Base-by-base conservation (phyloP, 1,140 invertebrate genomes). In the Himalopsyche phryganea region DNA sequence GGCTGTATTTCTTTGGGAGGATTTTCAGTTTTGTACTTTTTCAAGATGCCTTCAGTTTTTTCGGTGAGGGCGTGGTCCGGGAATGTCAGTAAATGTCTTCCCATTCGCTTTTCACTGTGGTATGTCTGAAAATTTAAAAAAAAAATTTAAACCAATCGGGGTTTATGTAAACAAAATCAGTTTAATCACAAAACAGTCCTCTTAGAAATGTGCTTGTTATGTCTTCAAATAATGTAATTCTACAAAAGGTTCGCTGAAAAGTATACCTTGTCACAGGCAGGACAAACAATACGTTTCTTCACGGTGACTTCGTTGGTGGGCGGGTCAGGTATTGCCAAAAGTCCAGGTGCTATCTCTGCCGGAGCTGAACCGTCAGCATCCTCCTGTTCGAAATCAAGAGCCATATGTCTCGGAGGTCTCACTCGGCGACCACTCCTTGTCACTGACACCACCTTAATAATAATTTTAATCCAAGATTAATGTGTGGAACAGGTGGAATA, bases 51-150 rank as follows among this genome's bases (percentile, higher is more conserved):
- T 14, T 6, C 17, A 11, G 42, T 45, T 47, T 55, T 61, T 10
- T 35, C 10, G 11, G 49, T 65, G 9, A 51, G 54, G 10, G 54
- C 59, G 17, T 65, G 62, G 47, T 57, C 55, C 1, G 62, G 58
- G 40, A 49, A 51, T 20, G 45, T 36, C 10, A 45, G 1, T 5
- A 61, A 42, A 23, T 65, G 62, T 14, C 46, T 14, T 5, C 36
- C 62, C 33, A 65, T 54, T 47, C 58, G 42, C 41, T 58, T 61
- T 32, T 20, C 17, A 32, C 54, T 38, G 13, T 44, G 49, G 54
- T 61, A 65, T 6, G 33, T 23, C 62, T 65, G 40, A 17, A 47
- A 63, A 38, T 33, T 15, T 6, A 51, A 50, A 36, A n/a, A n/a
- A n/a, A n/a, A n/a, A n/a, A n/a, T n/a, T n/a, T n/a, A n/a, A n/a